Percentiles rank a stretch among this genome's conserved stretches.
phyloP scores from a whole-genome alignment of 2,113 vertebrate genomes.

The Chinchilla lanigera region DNA sequence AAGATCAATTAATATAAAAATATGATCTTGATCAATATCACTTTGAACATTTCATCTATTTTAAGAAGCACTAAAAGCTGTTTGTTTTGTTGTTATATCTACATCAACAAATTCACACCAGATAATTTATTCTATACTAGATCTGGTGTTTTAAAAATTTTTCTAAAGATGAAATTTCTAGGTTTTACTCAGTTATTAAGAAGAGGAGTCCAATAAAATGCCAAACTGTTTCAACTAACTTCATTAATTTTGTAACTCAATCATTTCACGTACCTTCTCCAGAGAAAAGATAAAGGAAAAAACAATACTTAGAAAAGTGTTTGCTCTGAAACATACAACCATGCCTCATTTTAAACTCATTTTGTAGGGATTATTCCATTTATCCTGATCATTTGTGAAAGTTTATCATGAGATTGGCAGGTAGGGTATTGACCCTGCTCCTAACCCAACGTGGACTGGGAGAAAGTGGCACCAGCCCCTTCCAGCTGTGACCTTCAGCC shows the following conservation, averaged over 20 bases:
- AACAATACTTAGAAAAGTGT: neutral
- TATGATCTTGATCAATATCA: neutral
- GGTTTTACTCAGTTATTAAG: neutral
- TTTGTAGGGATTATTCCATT: slow-evolving; percentile 54
- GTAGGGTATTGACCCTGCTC: slow-evolving; percentile 57
- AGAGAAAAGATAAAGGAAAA: slow-evolving; percentile 21
- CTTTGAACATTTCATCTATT: neutral
- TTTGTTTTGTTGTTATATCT: neutral
- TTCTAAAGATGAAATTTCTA: slow-evolving; percentile 2
- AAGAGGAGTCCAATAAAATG: slow-evolving; percentile 39
- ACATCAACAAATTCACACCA: neutral
- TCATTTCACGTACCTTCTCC: neutral
- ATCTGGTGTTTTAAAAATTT: neutral
- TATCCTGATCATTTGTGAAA: slow-evolving; percentile 61
- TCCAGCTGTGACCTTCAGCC: slow-evolving; percentile 86
- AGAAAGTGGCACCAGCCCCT: slow-evolving; percentile 70
- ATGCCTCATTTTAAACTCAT: slow-evolving; percentile 19
- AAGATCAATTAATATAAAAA: neutral
- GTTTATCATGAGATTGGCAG: slow-evolving; percentile 58
- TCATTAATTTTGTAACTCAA: slow-evolving; percentile 7
- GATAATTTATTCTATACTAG: neutral
- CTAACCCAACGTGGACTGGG: slow-evolving; percentile 44
- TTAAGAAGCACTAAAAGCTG: neutral
- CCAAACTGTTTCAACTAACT: neutral
- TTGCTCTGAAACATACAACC: neutral